A percentile compares a stretch with the other conserved stretches of the same genome.
Conservation (phyloP, 2,888 invertebrate species). For the Aradus depressus region DNA sequence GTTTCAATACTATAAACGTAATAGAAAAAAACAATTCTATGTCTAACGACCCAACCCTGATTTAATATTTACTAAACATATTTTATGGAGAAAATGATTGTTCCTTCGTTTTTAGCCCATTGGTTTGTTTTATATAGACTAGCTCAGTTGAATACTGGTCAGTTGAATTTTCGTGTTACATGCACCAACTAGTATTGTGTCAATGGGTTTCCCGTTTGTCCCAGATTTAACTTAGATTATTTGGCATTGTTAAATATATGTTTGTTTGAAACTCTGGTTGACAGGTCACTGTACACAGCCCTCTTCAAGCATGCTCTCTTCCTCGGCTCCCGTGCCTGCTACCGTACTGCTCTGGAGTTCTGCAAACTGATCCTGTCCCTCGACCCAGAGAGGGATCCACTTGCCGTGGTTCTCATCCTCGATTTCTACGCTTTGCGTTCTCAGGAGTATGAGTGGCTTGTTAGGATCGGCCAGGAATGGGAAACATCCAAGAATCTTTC, state of each 20-base stretch:
- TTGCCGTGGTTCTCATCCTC: slow-evolving; percentile 62
- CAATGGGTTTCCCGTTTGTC: too few relatives aligned
- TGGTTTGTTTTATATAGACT: too few relatives aligned
- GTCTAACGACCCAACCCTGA: too few relatives aligned
- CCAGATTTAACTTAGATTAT: not conserved
- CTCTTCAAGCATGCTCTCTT: slow-evolving; percentile 70
- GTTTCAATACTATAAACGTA: too few relatives aligned
- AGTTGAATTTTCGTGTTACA: too few relatives aligned
- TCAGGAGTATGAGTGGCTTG: slow-evolving; percentile 60
- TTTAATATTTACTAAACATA: too few relatives aligned
- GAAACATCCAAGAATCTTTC: slow-evolving; percentile 30
- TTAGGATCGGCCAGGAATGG: slow-evolving; percentile 31
- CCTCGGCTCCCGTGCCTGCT: slow-evolving; percentile 67
- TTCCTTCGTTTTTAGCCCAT: too few relatives aligned
- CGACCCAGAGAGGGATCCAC: slow-evolving; percentile 62
- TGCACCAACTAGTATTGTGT: too few relatives aligned
- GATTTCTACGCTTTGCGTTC: slow-evolving; percentile 74
- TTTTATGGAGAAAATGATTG: too few relatives aligned
- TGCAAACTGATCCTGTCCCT: slow-evolving; percentile 69
- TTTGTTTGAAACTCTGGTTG: slow-evolving; percentile 29
- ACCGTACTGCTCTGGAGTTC: slow-evolving; percentile 76
- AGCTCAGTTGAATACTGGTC: too few relatives aligned
- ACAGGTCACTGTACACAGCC: slow-evolving; percentile 62
- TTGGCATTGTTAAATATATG: not conserved
- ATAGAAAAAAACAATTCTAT: too few relatives aligned